Conservation (phyloP, 1,140 invertebrate species). For the Stegodyphus dumicola region DNA sequence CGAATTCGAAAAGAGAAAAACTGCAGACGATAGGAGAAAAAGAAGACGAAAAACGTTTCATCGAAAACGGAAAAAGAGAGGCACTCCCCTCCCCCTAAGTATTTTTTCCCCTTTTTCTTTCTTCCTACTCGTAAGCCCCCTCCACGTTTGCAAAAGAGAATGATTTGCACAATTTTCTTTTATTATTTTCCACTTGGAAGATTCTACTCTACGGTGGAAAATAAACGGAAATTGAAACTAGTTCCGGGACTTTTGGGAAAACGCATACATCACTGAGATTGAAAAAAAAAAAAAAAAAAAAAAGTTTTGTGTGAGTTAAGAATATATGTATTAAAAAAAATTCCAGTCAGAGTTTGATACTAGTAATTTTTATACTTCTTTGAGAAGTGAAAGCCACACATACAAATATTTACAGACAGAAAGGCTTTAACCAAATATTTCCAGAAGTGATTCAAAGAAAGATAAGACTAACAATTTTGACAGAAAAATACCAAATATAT, state of each 20-base stretch:
- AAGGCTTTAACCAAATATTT: no score
- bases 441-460: no score
- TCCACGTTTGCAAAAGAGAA: slow-evolving; percentile 22
- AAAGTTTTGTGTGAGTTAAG: neutral
- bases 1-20: slow-evolving; percentile 23
- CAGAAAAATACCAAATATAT: no score
- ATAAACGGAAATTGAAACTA: slow-evolving; percentile 60
- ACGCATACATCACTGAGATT: neutral
- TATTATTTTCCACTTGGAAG: slow-evolving; percentile 24
- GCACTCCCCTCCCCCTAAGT: neutral
- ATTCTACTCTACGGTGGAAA: slow-evolving; percentile 18
- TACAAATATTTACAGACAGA: no score
- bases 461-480: no score
- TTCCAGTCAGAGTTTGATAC: no score
- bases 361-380: no score
- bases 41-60: slow-evolving; percentile 2
- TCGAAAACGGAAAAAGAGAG: slow-evolving; percentile 31
- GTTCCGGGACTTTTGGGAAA: slow-evolving; percentile 27
- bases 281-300: neutral
- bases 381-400: no score
- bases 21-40: slow-evolving; percentile 4
- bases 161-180: slow-evolving; percentile 51
- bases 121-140: neutral
- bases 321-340: no score
- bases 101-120: neutral